phyloP scores from a whole-genome alignment of 2,797 vertebrate genomes.

The Petrocephalus schoutedeni region DNA sequence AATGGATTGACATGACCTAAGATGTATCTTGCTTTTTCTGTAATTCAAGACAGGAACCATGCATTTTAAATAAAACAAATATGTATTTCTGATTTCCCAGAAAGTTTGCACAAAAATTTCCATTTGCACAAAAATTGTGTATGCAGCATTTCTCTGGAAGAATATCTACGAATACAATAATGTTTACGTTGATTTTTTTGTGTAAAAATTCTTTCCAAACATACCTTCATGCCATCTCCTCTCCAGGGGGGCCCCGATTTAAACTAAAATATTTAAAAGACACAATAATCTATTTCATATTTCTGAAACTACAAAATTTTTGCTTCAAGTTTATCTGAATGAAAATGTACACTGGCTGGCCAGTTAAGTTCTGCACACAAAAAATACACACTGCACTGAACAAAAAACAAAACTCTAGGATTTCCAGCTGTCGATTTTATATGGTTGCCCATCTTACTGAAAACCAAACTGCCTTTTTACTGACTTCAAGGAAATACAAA shows the following conservation, averaged over 20 bases:
- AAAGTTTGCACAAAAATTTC: background rate
- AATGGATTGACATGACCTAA: background rate
- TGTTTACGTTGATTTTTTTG: slow-evolving; percentile 7
- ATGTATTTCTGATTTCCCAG: background rate
- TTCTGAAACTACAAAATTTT: background rate
- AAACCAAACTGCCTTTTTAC: no score
- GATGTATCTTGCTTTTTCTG: background rate
- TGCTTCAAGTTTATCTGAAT: background rate
- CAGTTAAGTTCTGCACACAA: background rate
- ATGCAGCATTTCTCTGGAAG: background rate
- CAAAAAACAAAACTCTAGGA: no score
- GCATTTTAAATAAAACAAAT: background rate
- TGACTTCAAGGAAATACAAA: no score
- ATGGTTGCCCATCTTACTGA: no score
- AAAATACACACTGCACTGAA: background rate
- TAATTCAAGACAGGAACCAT: background rate
- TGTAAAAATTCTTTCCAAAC: slow-evolving; percentile 17
- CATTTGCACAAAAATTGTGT: background rate
- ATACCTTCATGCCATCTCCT: slow-evolving; percentile 85
- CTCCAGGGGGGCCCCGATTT: slow-evolving; percentile 77
- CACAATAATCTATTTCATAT: background rate
- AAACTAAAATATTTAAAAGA: slow-evolving; percentile 28
- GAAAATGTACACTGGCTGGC: slow-evolving; percentile 5
- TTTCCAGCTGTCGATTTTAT: no score
- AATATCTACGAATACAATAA: background rate